Percentiles rank a stretch among this genome's conserved stretches.
Conservation (phyloP, 1,140 invertebrate genomes). For the Lasaia peninsularis region DNA sequence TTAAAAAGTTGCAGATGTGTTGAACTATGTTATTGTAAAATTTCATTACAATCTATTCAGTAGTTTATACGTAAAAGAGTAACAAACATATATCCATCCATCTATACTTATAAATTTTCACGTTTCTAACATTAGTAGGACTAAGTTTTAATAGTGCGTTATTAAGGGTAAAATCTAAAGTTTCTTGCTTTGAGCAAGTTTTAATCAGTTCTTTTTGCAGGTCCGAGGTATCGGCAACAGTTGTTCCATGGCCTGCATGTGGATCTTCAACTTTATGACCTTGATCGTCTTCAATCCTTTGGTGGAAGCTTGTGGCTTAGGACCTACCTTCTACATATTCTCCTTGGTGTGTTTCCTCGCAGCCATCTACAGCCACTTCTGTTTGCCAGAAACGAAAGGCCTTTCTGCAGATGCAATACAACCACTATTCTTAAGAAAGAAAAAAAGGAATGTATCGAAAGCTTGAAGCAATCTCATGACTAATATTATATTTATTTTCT, state of each 20-base stretch:
- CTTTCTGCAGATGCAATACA: constrained; percentile 56
- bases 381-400: constrained; percentile 59
- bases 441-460: constrained; percentile 20
- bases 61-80: no score
- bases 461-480: constrained; percentile 7
- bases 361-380: constrained; percentile 49
- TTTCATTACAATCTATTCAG: no score
- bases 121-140: no score
- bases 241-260: constrained; percentile 48
- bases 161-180: not conserved
- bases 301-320: constrained; percentile 43
- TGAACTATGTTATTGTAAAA: not conserved
- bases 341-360: constrained; percentile 44
- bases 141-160: no score
- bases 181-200: no score
- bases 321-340: constrained; percentile 52
- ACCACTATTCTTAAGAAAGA: constrained; percentile 44
- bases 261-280: constrained; percentile 58
- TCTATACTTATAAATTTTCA: no score
- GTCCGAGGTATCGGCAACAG: constrained; percentile 60
- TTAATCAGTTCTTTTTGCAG: constrained; percentile 30
- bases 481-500: not conserved
- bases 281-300: constrained; percentile 56
- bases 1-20: not conserved
- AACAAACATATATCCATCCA: no score